Evolutionary conservation across 1,140 invertebrate species (phyloP), one percentile per base, ranked within the genome.

Genomic region (Drosophila athabasca): DNA sequence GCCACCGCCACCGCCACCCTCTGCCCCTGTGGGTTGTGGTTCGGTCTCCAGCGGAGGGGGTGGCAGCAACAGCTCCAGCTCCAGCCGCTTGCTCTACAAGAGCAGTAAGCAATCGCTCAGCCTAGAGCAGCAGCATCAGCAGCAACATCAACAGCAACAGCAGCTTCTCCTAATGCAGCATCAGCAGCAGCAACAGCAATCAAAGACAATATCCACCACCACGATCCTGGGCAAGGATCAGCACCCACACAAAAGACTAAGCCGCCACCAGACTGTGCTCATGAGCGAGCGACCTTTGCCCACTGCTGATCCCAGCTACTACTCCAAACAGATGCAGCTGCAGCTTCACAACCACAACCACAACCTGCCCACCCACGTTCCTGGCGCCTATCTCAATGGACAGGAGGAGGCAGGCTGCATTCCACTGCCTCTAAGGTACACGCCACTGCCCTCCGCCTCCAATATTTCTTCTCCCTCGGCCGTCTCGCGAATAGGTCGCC

Each of bases 31-130:
- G 1, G 11, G 11, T 1, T 45, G 41, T 3, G 11, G 11, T 0
- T 46, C 61, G 2, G 19, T 31, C 17, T 44, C 43, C 17, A 39
- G 44, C 41, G 11, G 31, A 2, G 31, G 44, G 31, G 7, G 31
- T 31, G 31, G 6, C 49, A 15, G 24, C 51, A 51, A 88, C 93
- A 31, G 92, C 35, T 19, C 17, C 17, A 44, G 90, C 15, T 65
- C 92, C 48, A 82, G 44, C 44, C 64, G 82, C 0, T 90, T 93
- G 26, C 91, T 91, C 73, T 93, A 88, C 78, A 92, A 85, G 62
- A 88, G 92, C 49, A 89, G 62, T 75, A 61, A 90, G 80, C 13
- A 92, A 90, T 39, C 78, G 92, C 24, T 55, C 41, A 41, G 64
- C 39, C 62, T 71, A 24, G 73, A 76, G 3, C 80, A 85, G 91